Evolutionary conservation across 2,113 vertebrate genomes (phyloP).

Genomic region (Oriolus oriolus): DNA sequence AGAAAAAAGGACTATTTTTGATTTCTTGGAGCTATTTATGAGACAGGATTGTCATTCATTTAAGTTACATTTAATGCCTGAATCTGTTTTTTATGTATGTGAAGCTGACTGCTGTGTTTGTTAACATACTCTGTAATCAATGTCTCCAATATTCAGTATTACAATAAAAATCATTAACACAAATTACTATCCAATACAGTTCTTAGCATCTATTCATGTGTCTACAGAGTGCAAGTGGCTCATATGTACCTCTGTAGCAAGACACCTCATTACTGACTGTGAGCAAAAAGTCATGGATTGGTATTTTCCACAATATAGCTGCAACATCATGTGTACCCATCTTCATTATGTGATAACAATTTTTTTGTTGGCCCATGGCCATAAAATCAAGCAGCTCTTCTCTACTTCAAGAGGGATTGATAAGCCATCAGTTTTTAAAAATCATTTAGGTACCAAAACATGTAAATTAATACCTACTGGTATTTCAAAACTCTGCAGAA

Average conservation of each 20-base stretch:
- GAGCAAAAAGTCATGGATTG: accelerated
- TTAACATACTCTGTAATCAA: not conserved
- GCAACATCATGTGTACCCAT: accelerated
- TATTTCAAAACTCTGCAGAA: not conserved
- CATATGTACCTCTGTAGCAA: not conserved
- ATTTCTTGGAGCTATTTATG: not conserved
- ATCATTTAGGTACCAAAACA: not conserved
- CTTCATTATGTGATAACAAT: not conserved
- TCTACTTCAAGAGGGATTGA: not conserved
- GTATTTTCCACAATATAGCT: not conserved
- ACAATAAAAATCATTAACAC: not conserved
- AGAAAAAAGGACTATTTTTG: not conserved
- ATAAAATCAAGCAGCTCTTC: not conserved
- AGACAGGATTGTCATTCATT: not conserved
- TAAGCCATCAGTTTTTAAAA: not conserved
- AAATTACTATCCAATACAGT: not conserved
- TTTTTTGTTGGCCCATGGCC: not conserved
- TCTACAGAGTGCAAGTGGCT: not conserved
- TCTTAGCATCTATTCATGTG: not conserved
- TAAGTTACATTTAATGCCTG: not conserved
- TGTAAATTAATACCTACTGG: not conserved
- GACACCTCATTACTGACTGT: not conserved
- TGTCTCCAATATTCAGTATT: not conserved
- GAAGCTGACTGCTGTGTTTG: not conserved
- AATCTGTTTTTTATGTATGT: not conserved